Evolutionary conservation across 2,113 vertebrate species (phyloP).

Genomic region (Osmerus eperlanus): DNA sequence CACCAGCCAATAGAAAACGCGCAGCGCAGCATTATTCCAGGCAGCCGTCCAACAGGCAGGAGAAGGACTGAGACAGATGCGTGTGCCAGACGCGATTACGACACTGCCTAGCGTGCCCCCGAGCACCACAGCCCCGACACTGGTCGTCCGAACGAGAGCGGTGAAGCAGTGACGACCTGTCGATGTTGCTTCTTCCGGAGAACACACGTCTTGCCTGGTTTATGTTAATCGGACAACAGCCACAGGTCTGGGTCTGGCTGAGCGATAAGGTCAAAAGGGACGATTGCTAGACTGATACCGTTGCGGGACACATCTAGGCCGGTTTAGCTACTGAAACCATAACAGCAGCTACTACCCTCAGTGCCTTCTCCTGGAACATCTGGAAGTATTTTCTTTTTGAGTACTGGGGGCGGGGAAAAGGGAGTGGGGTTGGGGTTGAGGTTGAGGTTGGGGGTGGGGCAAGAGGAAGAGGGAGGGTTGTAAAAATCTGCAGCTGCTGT

Average conservation of each 20-base stretch:
- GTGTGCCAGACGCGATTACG: conserved; percentile 80
- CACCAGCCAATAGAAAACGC: conserved; percentile 66
- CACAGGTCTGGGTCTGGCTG: not conserved
- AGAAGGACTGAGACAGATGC: conserved; percentile 78
- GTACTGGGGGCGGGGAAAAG: conserved; percentile 29
- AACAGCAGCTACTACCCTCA: conserved; percentile 48
- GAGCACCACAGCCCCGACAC: not conserved
- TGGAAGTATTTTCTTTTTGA: conserved; percentile 66
- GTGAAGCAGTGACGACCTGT: conserved; percentile 25
- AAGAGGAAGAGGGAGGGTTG: conserved; percentile 35
- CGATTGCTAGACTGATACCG: conserved; percentile 35
- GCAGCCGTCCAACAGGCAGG: conserved; percentile 77
- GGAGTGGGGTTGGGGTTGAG: conserved; percentile 10
- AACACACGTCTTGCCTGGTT: conserved; percentile 2
- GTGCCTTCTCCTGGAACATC: conserved; percentile 61
- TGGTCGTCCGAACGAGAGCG: conserved; percentile 62
- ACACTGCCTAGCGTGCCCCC: conserved; percentile 67
- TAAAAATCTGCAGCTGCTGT: conserved; percentile 49
- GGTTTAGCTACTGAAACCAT: conserved; percentile 44
- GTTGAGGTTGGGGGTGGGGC: conserved; percentile 30
- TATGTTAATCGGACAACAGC: not conserved
- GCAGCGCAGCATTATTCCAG: conserved; percentile 73
- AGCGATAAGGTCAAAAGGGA: not conserved
- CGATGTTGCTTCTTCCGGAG: conserved; percentile 29
- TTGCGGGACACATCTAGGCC: conserved; percentile 48